Evolutionary conservation across 2,113 vertebrate genomes (phyloP), one percentile per base, ranked within the genome.

Genomic region (Brachyhypopomus occidentalis): DNA sequence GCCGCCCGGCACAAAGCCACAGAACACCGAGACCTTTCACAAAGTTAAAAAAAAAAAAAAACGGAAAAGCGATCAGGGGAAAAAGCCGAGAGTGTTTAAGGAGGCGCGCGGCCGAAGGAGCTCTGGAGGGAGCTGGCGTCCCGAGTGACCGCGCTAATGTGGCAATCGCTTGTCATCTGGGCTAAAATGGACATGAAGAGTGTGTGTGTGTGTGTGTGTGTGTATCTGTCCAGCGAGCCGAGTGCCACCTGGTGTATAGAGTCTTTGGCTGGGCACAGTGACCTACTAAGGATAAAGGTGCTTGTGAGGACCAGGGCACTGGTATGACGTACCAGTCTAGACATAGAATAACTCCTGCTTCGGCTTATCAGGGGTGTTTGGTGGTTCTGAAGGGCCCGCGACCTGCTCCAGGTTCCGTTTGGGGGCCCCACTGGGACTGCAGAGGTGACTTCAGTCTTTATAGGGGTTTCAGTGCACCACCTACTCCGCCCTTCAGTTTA

Each of bases 21-120:
- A 12, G 7, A 59, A 70, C 77, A 71, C 66, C 2, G 77, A 56
- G 78, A 81, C 72, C 59, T 81, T 81, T 67, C 72, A 69, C 17
- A 69, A n/a, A 58, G 62, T 63, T 59, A 19, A 56, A 27, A 67
- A 63, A 67, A 30, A 34, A 66, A 66, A 38, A 12, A 6, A 6
- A 30, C 30, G 3, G 25, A 6, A 66, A 14, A 25, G 9, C 75
- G 34, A n/a, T 2, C 4, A 58, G 62, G 52, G 52, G 20, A 75
- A 75, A 38, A 58, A 67, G 48, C 25, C 22, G 8, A 66, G 27
- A 25, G 62, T 67, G 16, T 66, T 66, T 34, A 34, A 66, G 63
- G 19, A 16, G 4, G 25, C 0, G 27, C 3, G 3, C 5, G 27
- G 27, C 60, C 25, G 2, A 19, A 30, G 27, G 6, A 34, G 63